Evolutionary conservation across 2,888 invertebrate genomes (phyloP), one percentile per base, ranked within the genome.

Genomic region (Pristionchus japonicus): DNA sequence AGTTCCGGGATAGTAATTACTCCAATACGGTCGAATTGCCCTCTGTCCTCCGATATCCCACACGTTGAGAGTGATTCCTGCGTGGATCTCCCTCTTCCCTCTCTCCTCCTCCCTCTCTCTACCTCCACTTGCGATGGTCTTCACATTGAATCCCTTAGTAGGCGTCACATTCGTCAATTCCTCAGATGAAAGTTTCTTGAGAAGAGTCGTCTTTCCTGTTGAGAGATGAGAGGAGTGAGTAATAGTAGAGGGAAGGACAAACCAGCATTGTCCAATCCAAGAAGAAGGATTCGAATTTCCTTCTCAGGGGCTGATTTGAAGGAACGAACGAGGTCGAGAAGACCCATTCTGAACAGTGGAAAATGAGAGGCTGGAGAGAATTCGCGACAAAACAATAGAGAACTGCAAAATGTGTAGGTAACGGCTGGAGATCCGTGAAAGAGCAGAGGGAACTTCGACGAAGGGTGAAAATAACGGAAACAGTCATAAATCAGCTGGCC

Each of bases 41-140:
- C 98, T 96, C 94, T 99, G 99, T 0, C 99, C 99, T 0, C 99
- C 99, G 91, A 99, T 99, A 95, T 99, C 99, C 99, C 99, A 99
- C 0, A 99, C 98, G 95, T 99, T 99, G 15, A 99, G 89, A 27
- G 87, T 43, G 23, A 87, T 61, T 47, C 86, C 86, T 86, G 31
- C 37, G 15, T 20, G 70, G 37, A 1, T 20, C 20, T 23, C 64
- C 9, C 64, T 31, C 27, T 37, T 37, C 37, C n/a, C 9, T 43
- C 43, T 27, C n/a, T 43, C 43, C 74, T 27, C 77, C n/a, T 47
- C 43, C 3, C 27, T 57, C 37, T 27, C 34, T 1, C 13, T 83
- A 88, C 92, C 92, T 70, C 86, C 88, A 37, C 91, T 89, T 0
- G 89, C 90, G 13, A 92, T 91, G 0, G 90, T 91, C 88, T 92